phyloP scores from a whole-genome alignment of 2,113 vertebrate genomes.

The Dermatemys mawii region DNA sequence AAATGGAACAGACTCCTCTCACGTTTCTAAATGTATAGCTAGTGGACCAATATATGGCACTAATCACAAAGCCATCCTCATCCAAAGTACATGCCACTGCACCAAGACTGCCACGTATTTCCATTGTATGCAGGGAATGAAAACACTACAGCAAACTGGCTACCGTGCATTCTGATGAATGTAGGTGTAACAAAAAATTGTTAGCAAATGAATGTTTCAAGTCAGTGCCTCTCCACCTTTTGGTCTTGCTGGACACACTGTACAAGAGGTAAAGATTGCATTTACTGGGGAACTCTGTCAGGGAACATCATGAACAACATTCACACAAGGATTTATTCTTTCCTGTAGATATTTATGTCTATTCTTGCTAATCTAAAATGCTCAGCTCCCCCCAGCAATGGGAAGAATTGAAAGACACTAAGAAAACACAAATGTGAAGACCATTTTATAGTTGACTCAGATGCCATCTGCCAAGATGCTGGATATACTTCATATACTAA shows the following conservation, averaged over 20 bases:
- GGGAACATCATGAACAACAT: not conserved
- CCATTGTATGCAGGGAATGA: not conserved
- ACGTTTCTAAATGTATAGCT: not conserved
- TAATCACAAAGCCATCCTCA: not conserved
- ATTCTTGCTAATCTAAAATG: not conserved
- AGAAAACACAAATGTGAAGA: not conserved
- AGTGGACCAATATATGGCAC: not conserved
- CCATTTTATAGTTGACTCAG: not conserved
- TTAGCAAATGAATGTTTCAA: not conserved
- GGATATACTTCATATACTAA: not conserved
- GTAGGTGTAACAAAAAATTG: not conserved
- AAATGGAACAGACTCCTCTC: not conserved
- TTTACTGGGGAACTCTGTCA: not conserved
- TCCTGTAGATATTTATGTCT: not conserved
- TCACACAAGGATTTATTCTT: not conserved
- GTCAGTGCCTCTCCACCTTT: not conserved
- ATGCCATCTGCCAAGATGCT: not conserved
- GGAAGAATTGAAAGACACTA: not conserved
- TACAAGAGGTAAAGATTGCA: not conserved
- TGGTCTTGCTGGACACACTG: not conserved
- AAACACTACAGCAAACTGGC: not conserved
- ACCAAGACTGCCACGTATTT: not conserved
- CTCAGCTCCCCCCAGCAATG: not conserved
- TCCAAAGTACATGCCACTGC: not conserved
- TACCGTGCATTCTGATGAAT: not conserved